Conservation (phyloP, 1,140 invertebrate genomes). For the Eumeta japonica region DNA sequence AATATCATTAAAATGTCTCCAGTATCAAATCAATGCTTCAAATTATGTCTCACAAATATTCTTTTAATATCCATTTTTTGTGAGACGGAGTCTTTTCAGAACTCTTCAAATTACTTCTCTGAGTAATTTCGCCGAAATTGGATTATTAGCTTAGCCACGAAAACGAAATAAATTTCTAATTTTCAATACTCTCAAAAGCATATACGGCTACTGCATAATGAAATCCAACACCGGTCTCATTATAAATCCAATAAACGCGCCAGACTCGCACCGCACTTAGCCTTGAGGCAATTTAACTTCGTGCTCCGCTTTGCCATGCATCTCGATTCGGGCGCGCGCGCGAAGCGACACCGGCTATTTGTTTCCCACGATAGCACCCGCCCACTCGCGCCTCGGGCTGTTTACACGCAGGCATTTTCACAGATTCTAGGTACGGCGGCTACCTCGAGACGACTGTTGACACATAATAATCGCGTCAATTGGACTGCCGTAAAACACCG, state of each 20-base stretch:
- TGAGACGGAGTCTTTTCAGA: too few species aligned
- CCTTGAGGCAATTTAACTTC: not conserved
- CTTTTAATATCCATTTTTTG: too few species aligned
- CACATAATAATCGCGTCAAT: conserved; percentile 31
- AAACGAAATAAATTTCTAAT: not conserved
- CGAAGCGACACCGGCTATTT: conserved; percentile 42
- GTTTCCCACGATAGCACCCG: conserved; percentile 50
- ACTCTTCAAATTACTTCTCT: too few species aligned
- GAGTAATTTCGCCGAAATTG: too few species aligned
- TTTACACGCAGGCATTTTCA: not conserved
- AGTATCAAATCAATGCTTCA: too few species aligned
- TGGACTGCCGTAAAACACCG: too few species aligned
- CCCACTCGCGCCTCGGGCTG: conserved; percentile 23
- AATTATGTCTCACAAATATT: too few species aligned
- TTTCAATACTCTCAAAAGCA: not conserved
- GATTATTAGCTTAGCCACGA: too few species aligned
- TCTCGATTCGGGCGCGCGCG: too few species aligned
- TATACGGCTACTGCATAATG: not conserved
- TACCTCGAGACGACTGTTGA: conserved; percentile 26
- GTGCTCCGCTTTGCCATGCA: too few species aligned
- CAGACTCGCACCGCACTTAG: not conserved
- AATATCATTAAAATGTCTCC: too few species aligned
- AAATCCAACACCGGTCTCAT: not conserved
- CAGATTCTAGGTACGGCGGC: not conserved
- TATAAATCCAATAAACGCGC: not conserved